Evolutionary conservation across 2,888 invertebrate species (phyloP).

Genomic region (Parnassius smintheus): DNA sequence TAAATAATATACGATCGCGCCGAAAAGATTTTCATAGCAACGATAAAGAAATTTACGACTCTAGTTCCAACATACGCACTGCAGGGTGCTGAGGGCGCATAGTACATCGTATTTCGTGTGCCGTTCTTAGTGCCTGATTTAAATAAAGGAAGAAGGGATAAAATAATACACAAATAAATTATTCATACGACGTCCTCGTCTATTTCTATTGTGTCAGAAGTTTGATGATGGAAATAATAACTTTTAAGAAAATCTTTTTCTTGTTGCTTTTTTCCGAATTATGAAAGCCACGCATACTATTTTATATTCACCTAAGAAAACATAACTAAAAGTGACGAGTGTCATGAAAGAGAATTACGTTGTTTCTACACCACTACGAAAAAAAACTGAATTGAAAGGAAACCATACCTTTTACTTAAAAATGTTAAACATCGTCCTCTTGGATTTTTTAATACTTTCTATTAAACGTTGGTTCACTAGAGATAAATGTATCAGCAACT

Average conservation of each 20-base stretch:
- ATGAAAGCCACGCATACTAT: conserved; percentile 36
- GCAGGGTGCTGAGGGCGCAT: conserved; percentile 3
- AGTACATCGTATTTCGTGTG: conserved; percentile 24
- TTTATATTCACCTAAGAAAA: conserved; percentile 35
- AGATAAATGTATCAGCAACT: conserved; percentile 1
- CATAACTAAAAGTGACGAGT: conserved; percentile 2
- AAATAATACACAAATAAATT: conserved; percentile 61
- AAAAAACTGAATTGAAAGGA: neutral
- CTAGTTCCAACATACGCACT: neutral
- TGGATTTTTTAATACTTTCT: too few relatives aligned
- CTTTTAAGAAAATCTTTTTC: conserved; percentile 38
- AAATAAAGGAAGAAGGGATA: conserved; percentile 50
- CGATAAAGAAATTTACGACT: conserved; percentile 2
- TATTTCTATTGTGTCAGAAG: conserved; percentile 50
- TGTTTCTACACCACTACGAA: neutral
- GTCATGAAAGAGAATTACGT: conserved; percentile 24
- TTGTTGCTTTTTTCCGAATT: conserved; percentile 28
- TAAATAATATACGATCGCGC: neutral
- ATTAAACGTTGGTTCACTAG: too few relatives aligned
- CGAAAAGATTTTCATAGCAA: conserved; percentile 14
- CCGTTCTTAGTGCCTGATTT: conserved; percentile 37
- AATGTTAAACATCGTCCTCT: too few relatives aligned
- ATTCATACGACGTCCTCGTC: conserved; percentile 56
- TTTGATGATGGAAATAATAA: conserved; percentile 53
- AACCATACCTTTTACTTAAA: too few relatives aligned